Base-by-base conservation (phyloP, 1,140 invertebrate species). In the Oncopeltus fasciatus region DNA sequence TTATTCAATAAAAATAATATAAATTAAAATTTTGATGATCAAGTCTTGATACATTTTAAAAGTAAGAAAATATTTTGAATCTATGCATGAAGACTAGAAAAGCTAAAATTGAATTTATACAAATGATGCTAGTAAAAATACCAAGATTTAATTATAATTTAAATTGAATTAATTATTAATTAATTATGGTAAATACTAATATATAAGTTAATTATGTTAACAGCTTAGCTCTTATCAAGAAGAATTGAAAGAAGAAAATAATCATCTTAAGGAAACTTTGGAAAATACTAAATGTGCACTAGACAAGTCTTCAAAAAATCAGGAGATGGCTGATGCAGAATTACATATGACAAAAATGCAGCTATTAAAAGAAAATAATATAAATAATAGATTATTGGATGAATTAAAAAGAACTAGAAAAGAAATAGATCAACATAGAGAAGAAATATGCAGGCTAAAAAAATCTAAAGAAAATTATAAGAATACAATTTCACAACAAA, bases 321-420 rank as follows among this genome's bases (percentile, higher is more conserved):
- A 31, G 14, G 56, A 38, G 24, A 57, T 29, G 11, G 14, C 21
- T 2, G 56, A 57, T 16, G 18, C 28, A 12, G 56, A 57, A 38
- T 26, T 38, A 16, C 56, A 57, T 14, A 33, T 38, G 28, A 18
- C 33, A n/a, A 31, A 38, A 38, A 31, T 57, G 56, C 28, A 57
- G 24, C n/a, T 57, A 9, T 38, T 57, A 31, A 57, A 57, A 38
- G 56, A 57, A 33, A 57, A 18, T 26, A 57, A 57, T 38, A 57
- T 38, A 18, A 57, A 57, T 18, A 38, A 57, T n/a, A 2, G 56
- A 1, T 26, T 57, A 12, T 33, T 57, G 18, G 56, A 57, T 38
- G 56, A 57, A 38, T 16, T 57, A 28, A 57, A 57, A 14, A 27
- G 56, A n/a, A 24, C 56, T 11, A 38, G 18, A 31, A 57, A 38